A percentile compares a stretch with the other conserved stretches of the same genome.
phyloP scores from a whole-genome alignment of 2,113 vertebrate species.

The Geococcyx californianus region DNA sequence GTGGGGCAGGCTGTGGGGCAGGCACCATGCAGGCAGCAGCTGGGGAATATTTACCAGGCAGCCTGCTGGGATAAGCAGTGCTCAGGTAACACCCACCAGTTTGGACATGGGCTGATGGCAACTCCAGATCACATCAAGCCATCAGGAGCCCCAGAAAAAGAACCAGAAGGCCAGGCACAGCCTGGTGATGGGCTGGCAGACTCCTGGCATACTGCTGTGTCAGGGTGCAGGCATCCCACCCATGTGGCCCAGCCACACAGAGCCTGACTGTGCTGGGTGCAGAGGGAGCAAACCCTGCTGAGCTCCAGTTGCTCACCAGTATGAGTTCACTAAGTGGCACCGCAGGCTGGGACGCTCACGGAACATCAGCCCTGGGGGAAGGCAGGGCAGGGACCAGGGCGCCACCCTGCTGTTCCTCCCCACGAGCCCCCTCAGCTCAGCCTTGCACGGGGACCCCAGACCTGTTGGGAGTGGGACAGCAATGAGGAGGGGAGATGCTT shows the following conservation, averaged over 20 bases:
- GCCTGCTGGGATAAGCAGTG: background rate
- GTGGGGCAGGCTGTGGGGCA: background rate
- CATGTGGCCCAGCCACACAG: fast-evolving
- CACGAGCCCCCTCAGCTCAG: fast-evolving
- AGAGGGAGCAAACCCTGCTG: background rate
- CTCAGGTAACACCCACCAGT: background rate
- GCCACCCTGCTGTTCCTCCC: background rate
- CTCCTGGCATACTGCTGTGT: fast-evolving
- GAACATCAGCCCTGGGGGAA: background rate
- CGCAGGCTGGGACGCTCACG: background rate
- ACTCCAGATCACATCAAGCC: background rate
- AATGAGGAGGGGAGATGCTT: no score
- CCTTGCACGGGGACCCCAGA: background rate
- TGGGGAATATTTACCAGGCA: background rate
- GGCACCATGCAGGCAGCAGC: background rate
- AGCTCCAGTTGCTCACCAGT: background rate
- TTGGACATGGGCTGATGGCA: background rate
- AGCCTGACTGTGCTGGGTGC: fast-evolving
- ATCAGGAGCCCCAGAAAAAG: background rate
- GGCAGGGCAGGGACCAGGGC: background rate
- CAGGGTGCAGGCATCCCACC: fast-evolving
- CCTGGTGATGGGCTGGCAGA: background rate
- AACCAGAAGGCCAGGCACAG: background rate
- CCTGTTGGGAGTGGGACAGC: fast-evolving
- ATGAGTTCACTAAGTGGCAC: background rate